These are phyloP conservation scores for Drosophila subpulchrella DNA, from an alignment of 1,140 invertebrate genomes.

Conservation along the genomic window DNA sequence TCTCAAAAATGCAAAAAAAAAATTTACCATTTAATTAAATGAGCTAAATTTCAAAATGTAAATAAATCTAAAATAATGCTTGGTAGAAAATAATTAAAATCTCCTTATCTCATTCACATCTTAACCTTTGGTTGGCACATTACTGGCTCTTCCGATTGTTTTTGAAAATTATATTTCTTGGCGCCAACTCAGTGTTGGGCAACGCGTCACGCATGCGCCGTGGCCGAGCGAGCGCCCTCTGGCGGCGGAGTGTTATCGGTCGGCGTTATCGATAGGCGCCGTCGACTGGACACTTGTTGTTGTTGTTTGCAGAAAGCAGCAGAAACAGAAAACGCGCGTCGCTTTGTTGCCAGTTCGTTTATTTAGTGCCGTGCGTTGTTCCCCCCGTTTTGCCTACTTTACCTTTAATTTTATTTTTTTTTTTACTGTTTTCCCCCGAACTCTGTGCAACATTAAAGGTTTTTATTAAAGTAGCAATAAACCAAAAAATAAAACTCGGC, in stretches of 20 bases:
- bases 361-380: slow-evolving; percentile 30
- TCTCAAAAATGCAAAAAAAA: too few species aligned
- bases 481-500: slow-evolving; percentile 9
- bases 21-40: too few species aligned
- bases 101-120: too few species aligned
- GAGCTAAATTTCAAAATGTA: too few species aligned
- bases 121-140: too few species aligned
- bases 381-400: slow-evolving; percentile 17
- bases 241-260: slow-evolving; percentile 1
- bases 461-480: slow-evolving; percentile 19
- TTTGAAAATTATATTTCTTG: neutral
- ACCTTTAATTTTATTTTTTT: slow-evolving; percentile 18
- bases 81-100: too few species aligned
- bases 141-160: neutral
- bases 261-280: slow-evolving; percentile 7
- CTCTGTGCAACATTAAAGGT: slow-evolving; percentile 31
- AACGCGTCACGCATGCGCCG: slow-evolving; percentile 48
- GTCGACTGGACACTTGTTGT: slow-evolving; percentile 53
- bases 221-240: slow-evolving; percentile 10
- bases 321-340: slow-evolving; percentile 69
- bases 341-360: slow-evolving; percentile 66
- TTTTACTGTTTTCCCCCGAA: slow-evolving; percentile 16
- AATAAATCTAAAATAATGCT: too few species aligned
- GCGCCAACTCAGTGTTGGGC: slow-evolving; percentile 38
- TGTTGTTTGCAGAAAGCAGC: slow-evolving; percentile 40